phyloP scores from a whole-genome alignment of 2,113 vertebrate species.

The Xenus cinereus region DNA sequence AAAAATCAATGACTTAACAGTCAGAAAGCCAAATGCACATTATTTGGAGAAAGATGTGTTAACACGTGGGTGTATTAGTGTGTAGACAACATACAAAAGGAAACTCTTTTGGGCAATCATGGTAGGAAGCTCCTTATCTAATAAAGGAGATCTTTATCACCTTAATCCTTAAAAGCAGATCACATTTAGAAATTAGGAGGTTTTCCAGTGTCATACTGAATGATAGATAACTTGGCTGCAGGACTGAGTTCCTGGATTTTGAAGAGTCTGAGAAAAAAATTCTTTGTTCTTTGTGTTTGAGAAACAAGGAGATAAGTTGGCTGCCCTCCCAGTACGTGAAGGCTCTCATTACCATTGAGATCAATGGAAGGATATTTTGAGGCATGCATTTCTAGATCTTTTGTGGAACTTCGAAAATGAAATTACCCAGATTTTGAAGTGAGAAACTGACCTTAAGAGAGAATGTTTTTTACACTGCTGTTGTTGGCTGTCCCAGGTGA shows the following conservation, averaged over 20 bases:
- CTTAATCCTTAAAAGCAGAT: not conserved
- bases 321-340: not conserved
- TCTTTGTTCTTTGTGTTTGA: not conserved
- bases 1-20: not conserved
- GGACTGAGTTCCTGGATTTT: not conserved
- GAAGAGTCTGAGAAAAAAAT: not conserved
- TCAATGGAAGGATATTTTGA: not conserved
- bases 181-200: not conserved
- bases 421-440: not conserved
- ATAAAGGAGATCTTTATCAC: not conserved
- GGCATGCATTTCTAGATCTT: not conserved
- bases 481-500: not conserved
- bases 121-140: not conserved
- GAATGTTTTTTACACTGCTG: not conserved
- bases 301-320: not conserved
- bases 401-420: fast-evolving
- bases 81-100: not conserved
- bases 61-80: not conserved
- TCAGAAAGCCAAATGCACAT: too few relatives aligned
- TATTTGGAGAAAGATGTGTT: not conserved
- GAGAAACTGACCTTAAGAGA: not conserved
- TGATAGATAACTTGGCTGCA: not conserved
- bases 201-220: not conserved
- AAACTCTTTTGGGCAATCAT: not conserved
- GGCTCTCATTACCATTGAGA: not conserved